Conservation (phyloP, 2,113 vertebrate species). For the Syrrhaptes paradoxus region DNA sequence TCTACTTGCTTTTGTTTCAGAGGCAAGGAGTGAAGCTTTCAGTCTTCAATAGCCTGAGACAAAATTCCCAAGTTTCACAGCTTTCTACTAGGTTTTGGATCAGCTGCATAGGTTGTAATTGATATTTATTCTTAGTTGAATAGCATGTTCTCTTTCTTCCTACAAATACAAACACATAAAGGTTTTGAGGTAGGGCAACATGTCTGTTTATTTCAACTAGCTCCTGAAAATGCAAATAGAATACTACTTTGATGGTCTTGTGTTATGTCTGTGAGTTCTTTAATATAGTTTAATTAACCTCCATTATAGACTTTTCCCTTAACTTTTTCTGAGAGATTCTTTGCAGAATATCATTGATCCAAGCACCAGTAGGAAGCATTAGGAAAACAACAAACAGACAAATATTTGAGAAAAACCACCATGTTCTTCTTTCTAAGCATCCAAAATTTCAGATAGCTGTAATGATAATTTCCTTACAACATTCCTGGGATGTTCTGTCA, state of each 20-base stretch:
- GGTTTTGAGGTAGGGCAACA: background rate
- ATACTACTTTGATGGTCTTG: background rate
- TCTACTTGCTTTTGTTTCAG: background rate
- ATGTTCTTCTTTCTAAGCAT: accelerated
- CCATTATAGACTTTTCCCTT: background rate
- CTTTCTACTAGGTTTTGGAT: background rate
- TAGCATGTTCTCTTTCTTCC: background rate
- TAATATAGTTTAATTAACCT: background rate
- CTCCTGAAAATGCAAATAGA: background rate
- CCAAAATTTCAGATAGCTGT: background rate
- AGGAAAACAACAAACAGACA: background rate
- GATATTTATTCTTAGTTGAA: background rate
- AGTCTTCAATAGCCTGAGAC: background rate
- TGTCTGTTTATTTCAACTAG: background rate
- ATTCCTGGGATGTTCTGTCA: background rate
- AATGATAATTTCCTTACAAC: background rate
- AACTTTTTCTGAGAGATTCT: background rate
- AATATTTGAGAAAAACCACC: background rate
- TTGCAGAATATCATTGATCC: background rate
- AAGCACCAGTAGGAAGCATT: background rate
- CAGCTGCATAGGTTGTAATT: background rate
- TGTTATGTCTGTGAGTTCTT: background rate
- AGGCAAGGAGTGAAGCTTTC: background rate
- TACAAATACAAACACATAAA: background rate
- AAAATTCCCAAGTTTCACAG: background rate